phyloP scores from a whole-genome alignment of 2,888 invertebrate genomes.

The Gnatocerus cornutus region DNA sequence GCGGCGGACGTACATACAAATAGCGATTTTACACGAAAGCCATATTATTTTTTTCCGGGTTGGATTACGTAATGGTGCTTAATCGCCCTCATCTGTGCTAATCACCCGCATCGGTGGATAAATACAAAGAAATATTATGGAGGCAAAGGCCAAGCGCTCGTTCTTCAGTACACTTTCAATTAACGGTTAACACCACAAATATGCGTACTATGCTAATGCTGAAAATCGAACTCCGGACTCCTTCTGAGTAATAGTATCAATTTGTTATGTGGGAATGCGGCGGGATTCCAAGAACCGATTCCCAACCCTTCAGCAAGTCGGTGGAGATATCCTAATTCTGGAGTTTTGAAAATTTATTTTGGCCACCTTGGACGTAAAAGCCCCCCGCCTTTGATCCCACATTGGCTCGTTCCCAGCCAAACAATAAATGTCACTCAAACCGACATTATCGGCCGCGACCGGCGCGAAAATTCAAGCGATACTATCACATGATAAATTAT shows the following conservation, averaged over 20 bases:
- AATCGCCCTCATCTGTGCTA: conserved; percentile 35
- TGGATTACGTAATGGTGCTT: conserved; percentile 13
- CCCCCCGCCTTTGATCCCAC: not conserved
- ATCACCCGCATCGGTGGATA: conserved; percentile 32
- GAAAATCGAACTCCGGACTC: not conserved
- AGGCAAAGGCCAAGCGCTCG: conserved; percentile 11
- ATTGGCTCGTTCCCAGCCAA: not conserved
- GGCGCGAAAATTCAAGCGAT: conserved; percentile 18
- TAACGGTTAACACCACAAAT: conserved; percentile 5
- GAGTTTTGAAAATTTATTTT: not conserved
- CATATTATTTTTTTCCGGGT: conserved; percentile 9
- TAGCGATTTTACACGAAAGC: conserved; percentile 28
- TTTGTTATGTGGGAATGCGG: too few species aligned
- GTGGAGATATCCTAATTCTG: too few species aligned
- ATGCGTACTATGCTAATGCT: not conserved
- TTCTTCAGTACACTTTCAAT: conserved; percentile 3
- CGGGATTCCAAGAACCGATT: too few species aligned
- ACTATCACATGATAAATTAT: conserved; percentile 29
- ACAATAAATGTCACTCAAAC: conserved; percentile 13
- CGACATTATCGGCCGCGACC: conserved; percentile 7
- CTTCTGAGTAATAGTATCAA: not conserved
- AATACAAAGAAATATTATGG: conserved; percentile 12
- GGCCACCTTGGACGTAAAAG: conserved; percentile 2
- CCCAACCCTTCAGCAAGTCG: too few species aligned
- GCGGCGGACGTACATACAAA: conserved; percentile 38